These are phyloP conservation scores for Cyanoramphus novaezelandiae DNA, from an alignment of 2,113 vertebrate species.

Conservation along the genomic window DNA sequence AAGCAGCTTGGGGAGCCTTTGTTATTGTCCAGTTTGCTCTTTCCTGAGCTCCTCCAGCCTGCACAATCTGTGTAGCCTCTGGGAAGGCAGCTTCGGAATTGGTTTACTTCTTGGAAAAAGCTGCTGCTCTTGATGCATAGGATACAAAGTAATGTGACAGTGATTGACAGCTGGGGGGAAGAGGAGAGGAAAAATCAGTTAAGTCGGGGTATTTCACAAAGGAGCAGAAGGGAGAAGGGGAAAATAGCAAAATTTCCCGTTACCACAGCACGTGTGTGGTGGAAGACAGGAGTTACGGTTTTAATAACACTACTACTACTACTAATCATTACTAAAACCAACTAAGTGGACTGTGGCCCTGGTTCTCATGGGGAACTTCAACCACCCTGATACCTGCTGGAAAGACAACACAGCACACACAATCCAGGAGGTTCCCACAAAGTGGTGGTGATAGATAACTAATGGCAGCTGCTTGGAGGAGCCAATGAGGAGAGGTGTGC, in stretches of 20 bases:
- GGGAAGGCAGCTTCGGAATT: slow-evolving; percentile 24
- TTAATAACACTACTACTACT: neutral
- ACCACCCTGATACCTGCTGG: neutral
- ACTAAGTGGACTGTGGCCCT: neutral
- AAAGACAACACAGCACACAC: neutral
- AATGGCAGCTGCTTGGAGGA: neutral
- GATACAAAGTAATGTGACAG: slow-evolving; percentile 9
- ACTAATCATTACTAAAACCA: neutral
- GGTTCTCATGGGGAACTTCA: neutral
- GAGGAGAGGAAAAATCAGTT: neutral
- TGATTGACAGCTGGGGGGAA: neutral
- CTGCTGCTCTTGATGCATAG: neutral
- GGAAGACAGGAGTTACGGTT: neutral
- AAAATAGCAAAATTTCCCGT: neutral
- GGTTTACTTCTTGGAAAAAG: neutral
- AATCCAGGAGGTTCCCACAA: neutral
- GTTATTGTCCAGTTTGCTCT: slow-evolving; percentile 20
- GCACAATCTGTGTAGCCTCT: slow-evolving; percentile 30
- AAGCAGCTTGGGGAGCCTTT: neutral
- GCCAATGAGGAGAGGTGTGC: neutral
- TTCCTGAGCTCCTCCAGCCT: slow-evolving; percentile 15
- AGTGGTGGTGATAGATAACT: neutral
- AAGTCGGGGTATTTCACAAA: neutral
- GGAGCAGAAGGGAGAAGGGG: neutral
- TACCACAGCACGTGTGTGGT: neutral